A percentile compares a stretch with the other conserved stretches of the same genome.
Conservation (phyloP, 2,888 invertebrate genomes). For the Dynastes maya region DNA sequence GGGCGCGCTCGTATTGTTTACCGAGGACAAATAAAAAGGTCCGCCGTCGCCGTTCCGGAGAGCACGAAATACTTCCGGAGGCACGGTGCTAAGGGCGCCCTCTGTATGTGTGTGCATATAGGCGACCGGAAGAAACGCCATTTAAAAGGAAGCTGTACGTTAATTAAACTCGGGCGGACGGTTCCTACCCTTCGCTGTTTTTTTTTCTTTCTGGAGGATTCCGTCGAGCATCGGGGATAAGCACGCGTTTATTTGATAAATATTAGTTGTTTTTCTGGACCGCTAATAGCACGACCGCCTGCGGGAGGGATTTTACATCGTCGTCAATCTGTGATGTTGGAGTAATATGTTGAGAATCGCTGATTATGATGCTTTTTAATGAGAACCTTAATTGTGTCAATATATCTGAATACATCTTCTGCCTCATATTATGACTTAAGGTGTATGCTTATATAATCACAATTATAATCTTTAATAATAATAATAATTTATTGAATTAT, state of each 20-base stretch:
- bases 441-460: no score
- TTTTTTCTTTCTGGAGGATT: not conserved
- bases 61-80: slow-evolving; percentile 51
- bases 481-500: no score
- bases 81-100: slow-evolving; percentile 8
- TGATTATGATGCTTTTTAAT: no score
- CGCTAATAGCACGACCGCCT: not conserved
- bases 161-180: slow-evolving; percentile 56
- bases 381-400: no score
- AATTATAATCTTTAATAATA: no score
- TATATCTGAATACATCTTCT: no score
- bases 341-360: no score
- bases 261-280: slow-evolving; percentile 13
- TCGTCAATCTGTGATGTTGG: no score
- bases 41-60: slow-evolving; percentile 33
- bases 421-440: no score
- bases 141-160: slow-evolving; percentile 60
- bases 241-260: slow-evolving; percentile 13
- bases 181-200: not conserved
- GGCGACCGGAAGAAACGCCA: slow-evolving; percentile 58
- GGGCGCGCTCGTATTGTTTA: slow-evolving; percentile 62
- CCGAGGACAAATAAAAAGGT: slow-evolving; percentile 60
- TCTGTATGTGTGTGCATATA: slow-evolving; percentile 26
- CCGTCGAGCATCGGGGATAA: not conserved
- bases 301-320: no score